A percentile compares a stretch with the other conserved stretches of the same genome.
These are phyloP conservation scores for Eubasilissa regina DNA, from an alignment of 1,140 invertebrate genomes.

Conservation along the genomic window DNA sequence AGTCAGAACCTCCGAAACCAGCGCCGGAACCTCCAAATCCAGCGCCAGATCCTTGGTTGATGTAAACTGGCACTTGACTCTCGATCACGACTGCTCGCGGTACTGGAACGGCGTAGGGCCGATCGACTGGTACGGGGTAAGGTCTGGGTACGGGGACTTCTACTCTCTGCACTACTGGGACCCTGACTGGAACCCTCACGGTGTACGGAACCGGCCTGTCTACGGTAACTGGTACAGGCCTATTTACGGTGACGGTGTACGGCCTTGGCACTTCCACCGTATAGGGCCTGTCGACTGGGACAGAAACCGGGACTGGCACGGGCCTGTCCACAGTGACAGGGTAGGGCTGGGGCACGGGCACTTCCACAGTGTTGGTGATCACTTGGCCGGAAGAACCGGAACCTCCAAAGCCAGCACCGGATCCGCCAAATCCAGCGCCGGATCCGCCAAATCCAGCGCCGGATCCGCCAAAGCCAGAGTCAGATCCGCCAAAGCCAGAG, in stretches of 20 bases:
- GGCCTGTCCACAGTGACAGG: conserved; percentile 64
- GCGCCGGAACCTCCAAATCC: conserved; percentile 56
- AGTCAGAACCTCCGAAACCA: conserved; percentile 46
- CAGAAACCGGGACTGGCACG: conserved; percentile 63
- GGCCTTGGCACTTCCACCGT: conserved; percentile 72
- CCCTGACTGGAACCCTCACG: conserved; percentile 72
- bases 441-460: conserved; percentile 11
- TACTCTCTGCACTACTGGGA: conserved; percentile 64
- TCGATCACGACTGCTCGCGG: conserved; percentile 69
- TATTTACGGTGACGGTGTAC: conserved; percentile 70
- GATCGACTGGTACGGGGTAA: conserved; percentile 64
- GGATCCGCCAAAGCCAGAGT: neutral
- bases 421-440: conserved; percentile 48
- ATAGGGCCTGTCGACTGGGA: conserved; percentile 72
- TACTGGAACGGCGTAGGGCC: conserved; percentile 65
- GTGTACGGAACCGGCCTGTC: conserved; percentile 71
- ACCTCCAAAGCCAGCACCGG: conserved; percentile 46
- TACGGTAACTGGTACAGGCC: conserved; percentile 69
- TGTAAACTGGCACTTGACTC: conserved; percentile 69
- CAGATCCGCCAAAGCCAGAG: conserved; percentile 10
- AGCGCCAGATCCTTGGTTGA: conserved; percentile 62
- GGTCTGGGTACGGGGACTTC: conserved; percentile 62
- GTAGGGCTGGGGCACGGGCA: conserved; percentile 65
- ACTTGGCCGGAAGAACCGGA: conserved; percentile 60
- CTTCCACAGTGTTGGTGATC: conserved; percentile 62